Percentiles rank a stretch among this genome's conserved stretches.
These are phyloP conservation scores for Drosophila gunungcola DNA, from an alignment of 1,140 invertebrate genomes.

Conservation along the genomic window DNA sequence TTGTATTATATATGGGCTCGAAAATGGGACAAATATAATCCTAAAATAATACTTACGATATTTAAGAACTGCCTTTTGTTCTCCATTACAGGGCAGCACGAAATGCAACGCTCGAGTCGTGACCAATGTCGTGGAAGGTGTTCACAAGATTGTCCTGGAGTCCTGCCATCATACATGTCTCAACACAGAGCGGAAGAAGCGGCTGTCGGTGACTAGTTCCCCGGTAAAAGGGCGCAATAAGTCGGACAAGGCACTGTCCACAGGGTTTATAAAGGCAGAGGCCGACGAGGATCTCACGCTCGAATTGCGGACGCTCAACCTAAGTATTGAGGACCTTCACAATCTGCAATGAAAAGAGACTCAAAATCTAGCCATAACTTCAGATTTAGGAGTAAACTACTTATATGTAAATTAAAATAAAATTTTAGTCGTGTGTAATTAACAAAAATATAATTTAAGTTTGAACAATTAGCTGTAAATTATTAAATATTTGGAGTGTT, in stretches of 20 bases:
- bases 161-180: slow-evolving; percentile 79
- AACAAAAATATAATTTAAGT: no score
- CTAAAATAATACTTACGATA: background rate
- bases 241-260: slow-evolving; percentile 7
- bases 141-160: slow-evolving; percentile 75
- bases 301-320: slow-evolving; percentile 62
- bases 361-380: background rate
- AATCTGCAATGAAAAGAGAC: slow-evolving; percentile 42
- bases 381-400: no score
- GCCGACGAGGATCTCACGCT: slow-evolving; percentile 58
- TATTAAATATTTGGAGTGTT: no score
- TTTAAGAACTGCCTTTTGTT: background rate
- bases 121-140: slow-evolving; percentile 78
- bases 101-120: slow-evolving; percentile 84
- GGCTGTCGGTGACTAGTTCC: slow-evolving; percentile 23
- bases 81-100: slow-evolving; percentile 70
- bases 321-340: slow-evolving; percentile 68
- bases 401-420: no score
- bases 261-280: slow-evolving; percentile 40
- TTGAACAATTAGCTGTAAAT: no score
- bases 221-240: slow-evolving; percentile 22
- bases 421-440: no score
- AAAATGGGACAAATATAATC: background rate
- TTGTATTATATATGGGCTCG: no score
- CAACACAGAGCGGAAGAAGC: slow-evolving; percentile 71